Base-by-base conservation (phyloP, 2,797 vertebrate species). In the Amniataba percoides region DNA sequence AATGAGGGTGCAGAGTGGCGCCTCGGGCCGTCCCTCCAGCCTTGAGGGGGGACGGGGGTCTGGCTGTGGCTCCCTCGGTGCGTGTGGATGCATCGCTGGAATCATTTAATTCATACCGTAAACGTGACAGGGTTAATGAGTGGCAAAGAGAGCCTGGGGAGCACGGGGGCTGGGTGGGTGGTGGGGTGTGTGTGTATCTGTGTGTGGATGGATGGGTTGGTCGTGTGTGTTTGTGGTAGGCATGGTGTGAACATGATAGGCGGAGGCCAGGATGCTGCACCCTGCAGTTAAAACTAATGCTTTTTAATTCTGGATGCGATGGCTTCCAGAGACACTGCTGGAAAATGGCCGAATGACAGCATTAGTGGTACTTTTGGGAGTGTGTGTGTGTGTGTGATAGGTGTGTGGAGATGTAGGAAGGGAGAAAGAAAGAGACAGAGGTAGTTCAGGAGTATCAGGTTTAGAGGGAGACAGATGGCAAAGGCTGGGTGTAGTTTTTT, bases 111-210 rank as follows among this genome's bases (percentile, higher is more conserved):
- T 94, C 92, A 94, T 90, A 91, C 89, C 89, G 62, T 93, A 94
- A 94, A 94, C 88, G 89, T 94, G 95, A 95, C 94, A 93, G 90
- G 94, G 94, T 95, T 95, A 95, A 95, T 93, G 93, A 95, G 93
- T 87, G 90, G 86, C 93, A 94, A 95, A 89, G 90, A 90, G 91
- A 82, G 89, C 92, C 93, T 91, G 81, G 95, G 94, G 94, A 94
- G 87, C 68, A 16, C 8, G 49, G 52, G 43, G 73, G 51, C 40
- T 42, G 48, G n/a, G 34, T 15, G 42, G 42, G 53, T 57, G 66
- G 9, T 21, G 23, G 21, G 40, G 13, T 40, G 23, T 43, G 65
- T 69, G n/a, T 55, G 40, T 31, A 45, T 58, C 51, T 53, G 60
- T 67, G 53, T 62, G 39, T 40, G 36, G 14, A 51, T 68, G 63